Base-by-base conservation (phyloP, 2,113 vertebrate genomes). In the Ceyx margarethae region DNA sequence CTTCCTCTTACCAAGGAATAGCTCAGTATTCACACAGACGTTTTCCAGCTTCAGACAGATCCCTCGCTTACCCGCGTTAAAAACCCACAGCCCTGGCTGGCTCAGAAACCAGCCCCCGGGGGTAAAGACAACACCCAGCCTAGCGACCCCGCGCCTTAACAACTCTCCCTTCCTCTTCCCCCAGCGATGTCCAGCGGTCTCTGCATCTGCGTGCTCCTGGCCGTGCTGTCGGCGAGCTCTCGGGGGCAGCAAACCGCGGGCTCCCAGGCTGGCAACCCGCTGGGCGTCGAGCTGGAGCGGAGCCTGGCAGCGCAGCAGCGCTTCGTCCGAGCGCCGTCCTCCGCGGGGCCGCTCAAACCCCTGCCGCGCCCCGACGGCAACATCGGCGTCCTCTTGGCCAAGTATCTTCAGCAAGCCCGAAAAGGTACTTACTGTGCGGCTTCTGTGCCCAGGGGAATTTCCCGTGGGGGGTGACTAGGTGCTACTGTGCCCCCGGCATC, bases 351-450 rank as follows among this genome's bases (percentile, higher is more conserved):
- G 35, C 91, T 98, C 92, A 98, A 97, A 92, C 33, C 97, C 2
- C 87, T 97, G 73, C 96, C 96, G 3, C 91, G 91, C 66, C 71
- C 94, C 15, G 98, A 98, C 8, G 97, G 96, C 6, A 98, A 98
- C 97, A 96, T 99, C 60, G 98, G 98, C 1, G 97, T 98, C 54
- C 95, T 99, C 94, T 96, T 99, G 93, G 98, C 98, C 80, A 98
- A 98, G 94, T 98, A 99, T 51, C 98, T 99, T 78, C 98, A 98
- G 96, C 97, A 97, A 81, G 97, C 97, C 87, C 98, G 98, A 84
- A 99, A 98, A 99, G 99, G 99, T 99, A 96, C 46, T 3, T 56
- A 11, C 57, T 29, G 26, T 54, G 21, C 26, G 31, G 1, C 50
- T n/a, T 6, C 69, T 40, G 18, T 15, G 42, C 35, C 35, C 71